Evolutionary conservation across 2,113 vertebrate species (phyloP).

Genomic region (Regulus satrapa): DNA sequence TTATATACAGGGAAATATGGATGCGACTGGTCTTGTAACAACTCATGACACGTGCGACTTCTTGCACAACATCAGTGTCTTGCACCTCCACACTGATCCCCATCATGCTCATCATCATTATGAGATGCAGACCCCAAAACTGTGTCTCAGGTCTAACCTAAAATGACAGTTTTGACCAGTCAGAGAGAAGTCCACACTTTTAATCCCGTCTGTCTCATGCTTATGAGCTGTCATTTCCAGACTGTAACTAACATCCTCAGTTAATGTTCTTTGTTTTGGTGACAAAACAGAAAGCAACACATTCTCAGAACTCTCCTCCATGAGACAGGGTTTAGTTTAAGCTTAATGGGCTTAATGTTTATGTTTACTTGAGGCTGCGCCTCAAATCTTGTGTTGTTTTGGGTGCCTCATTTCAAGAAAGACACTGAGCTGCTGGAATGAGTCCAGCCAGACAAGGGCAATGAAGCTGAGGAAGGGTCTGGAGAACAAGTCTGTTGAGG

Average conservation of each 20-base stretch:
- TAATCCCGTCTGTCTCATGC: neutral
- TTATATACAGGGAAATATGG: neutral
- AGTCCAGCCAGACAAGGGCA: neutral
- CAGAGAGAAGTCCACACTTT: neutral
- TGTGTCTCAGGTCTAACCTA: neutral
- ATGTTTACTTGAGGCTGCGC: neutral
- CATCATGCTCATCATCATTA: accelerated
- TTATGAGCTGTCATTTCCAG: neutral
- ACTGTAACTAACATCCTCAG: neutral
- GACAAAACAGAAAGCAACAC: neutral
- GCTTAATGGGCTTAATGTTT: neutral
- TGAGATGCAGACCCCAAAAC: neutral
- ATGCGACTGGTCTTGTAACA: neutral
- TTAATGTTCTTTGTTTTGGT: neutral
- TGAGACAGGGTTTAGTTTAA: neutral
- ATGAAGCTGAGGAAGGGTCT: neutral
- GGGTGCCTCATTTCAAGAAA: neutral
- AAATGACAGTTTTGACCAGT: neutral
- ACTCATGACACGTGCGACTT: neutral
- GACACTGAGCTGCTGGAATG: neutral
- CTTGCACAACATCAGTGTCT: neutral
- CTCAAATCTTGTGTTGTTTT: neutral
- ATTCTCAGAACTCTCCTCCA: neutral
- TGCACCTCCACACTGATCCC: neutral
- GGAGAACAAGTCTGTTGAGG: neutral